Evolutionary conservation across 2,797 vertebrate species (phyloP).

Genomic region (Amblyopsis hoosieri): DNA sequence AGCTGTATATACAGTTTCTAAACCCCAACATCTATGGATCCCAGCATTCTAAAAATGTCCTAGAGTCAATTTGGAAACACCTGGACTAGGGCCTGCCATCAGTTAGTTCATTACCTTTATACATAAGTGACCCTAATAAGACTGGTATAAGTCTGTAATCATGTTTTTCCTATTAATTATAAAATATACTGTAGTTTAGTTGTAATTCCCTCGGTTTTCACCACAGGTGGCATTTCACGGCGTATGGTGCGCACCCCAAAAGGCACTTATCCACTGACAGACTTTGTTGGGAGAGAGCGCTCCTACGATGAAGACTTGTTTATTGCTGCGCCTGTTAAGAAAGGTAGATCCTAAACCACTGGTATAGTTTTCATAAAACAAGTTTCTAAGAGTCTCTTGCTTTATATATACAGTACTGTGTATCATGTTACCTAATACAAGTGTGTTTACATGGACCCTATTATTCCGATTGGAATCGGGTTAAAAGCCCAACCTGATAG

Average conservation of each 20-base stretch:
- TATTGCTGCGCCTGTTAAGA: slow-evolving; percentile 80
- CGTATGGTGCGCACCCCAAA: slow-evolving; percentile 85
- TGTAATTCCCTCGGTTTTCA: background rate
- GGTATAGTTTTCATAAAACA: too few species aligned
- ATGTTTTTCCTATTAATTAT: background rate
- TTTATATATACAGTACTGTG: too few species aligned
- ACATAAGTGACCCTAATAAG: background rate
- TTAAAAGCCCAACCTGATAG: too few species aligned
- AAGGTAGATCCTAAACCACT: slow-evolving; percentile 76
- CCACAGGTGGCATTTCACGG: slow-evolving; percentile 82
- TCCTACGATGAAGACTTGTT: slow-evolving; percentile 76
- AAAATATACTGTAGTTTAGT: background rate
- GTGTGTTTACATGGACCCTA: too few species aligned
- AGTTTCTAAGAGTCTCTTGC: too few species aligned
- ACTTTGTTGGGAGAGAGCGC: slow-evolving; percentile 84
- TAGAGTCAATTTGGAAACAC: too few species aligned
- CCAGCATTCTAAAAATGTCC: too few species aligned
- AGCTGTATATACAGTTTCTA: too few species aligned
- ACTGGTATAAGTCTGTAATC: background rate
- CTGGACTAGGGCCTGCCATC: too few species aligned
- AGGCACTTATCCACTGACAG: slow-evolving; percentile 75
- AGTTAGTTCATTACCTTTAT: too few species aligned
- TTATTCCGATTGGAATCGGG: too few species aligned
- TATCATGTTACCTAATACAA: background rate
- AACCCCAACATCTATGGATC: too few species aligned